A percentile compares a stretch with the other conserved stretches of the same genome.
Evolutionary conservation across 2,797 vertebrate species (phyloP).

Genomic region (Onychomys leucogaster): DNA sequence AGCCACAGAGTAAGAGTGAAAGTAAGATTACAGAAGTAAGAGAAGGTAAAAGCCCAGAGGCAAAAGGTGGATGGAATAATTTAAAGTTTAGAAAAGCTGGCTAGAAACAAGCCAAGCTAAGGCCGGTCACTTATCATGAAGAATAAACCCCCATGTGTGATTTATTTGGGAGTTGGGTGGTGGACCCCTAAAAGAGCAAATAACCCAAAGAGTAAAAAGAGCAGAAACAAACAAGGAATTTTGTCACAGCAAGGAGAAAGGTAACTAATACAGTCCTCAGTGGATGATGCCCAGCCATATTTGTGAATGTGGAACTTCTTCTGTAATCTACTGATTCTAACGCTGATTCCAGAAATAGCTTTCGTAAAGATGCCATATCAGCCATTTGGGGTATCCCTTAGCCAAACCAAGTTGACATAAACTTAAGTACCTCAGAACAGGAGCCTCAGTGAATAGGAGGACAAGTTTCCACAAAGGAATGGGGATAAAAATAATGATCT

Average conservation of each 20-base stretch:
- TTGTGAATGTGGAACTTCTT: neutral
- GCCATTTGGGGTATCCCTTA: neutral
- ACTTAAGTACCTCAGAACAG: neutral
- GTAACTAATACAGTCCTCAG: neutral
- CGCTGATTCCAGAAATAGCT: neutral
- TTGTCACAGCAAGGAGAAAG: neutral
- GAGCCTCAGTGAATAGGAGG: neutral
- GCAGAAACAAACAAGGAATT: neutral
- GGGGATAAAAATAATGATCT: neutral
- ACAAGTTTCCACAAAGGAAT: neutral
- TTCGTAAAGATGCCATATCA: neutral
- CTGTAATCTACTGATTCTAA: neutral
- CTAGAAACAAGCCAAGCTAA: no score
- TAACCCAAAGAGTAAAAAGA: no score
- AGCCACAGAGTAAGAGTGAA: no score
- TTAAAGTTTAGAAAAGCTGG: no score
- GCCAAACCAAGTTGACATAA: neutral
- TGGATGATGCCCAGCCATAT: neutral
- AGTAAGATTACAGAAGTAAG: no score
- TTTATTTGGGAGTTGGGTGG: no score
- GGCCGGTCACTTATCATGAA: no score
- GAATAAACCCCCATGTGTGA: no score
- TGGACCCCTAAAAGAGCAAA: no score
- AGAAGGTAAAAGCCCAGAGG: no score
- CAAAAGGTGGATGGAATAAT: no score